Conservation (phyloP, 2,113 vertebrate species). For the Polypterus senegalus region DNA sequence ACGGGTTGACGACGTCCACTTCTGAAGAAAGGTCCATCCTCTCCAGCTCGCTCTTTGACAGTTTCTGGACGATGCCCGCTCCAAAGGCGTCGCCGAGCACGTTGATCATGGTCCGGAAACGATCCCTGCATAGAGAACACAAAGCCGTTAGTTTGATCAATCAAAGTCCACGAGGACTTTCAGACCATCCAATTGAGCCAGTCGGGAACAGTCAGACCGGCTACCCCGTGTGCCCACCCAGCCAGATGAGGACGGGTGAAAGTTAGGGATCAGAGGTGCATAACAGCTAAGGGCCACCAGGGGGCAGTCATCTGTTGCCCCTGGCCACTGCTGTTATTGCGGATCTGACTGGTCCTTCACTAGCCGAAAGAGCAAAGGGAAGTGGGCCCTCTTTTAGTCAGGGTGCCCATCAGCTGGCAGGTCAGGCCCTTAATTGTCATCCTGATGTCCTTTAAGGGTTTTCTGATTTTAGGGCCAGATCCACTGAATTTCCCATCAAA, state of each 20-base stretch:
- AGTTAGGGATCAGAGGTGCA: background rate
- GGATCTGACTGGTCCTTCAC: background rate
- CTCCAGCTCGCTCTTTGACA: constrained; percentile 79
- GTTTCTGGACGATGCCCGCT: constrained; percentile 83
- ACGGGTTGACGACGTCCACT: constrained; percentile 81
- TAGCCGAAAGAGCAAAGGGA: background rate
- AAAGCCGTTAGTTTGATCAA: background rate
- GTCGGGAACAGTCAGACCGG: no score
- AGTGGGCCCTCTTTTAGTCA: background rate
- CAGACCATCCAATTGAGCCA: no score
- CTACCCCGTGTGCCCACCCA: no score
- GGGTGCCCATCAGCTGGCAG: no score
- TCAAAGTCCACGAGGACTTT: background rate
- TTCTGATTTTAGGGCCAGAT: no score
- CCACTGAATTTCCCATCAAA: no score
- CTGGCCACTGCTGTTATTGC: background rate
- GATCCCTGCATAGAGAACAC: constrained; percentile 54
- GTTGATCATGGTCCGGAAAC: constrained; percentile 94
- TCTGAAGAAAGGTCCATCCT: constrained; percentile 75
- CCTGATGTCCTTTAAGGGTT: no score
- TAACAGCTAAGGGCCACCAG: no score
- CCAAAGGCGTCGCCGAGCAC: constrained; percentile 90
- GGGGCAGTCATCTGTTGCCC: background rate
- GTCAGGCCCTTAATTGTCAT: no score
- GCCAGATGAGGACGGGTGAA: background rate